Conservation (phyloP, 2,113 vertebrate species). For the Callocephalon fimbriatum region DNA sequence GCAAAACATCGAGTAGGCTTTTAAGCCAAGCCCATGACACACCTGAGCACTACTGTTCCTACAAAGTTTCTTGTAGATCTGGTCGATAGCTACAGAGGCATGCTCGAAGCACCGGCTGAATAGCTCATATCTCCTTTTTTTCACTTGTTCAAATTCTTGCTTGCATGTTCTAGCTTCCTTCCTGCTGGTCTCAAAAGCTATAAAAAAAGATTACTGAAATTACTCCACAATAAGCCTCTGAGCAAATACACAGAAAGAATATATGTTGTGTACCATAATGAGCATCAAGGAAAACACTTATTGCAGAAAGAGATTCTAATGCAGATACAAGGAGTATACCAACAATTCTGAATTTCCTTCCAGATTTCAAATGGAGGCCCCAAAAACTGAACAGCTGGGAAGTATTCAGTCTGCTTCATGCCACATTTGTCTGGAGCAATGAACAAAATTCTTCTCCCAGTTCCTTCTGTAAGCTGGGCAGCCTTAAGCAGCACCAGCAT, state of each 20-base stretch:
- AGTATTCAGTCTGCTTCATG: background rate
- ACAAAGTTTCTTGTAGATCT: slow-evolving; percentile 94
- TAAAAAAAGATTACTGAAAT: background rate
- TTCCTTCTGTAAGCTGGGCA: background rate
- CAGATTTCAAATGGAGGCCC: background rate
- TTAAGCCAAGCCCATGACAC: background rate
- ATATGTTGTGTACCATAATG: background rate
- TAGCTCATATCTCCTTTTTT: slow-evolving; percentile 81
- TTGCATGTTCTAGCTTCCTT: slow-evolving; percentile 78
- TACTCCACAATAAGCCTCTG: background rate
- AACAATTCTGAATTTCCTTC: background rate
- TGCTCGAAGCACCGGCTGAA: slow-evolving; percentile 93
- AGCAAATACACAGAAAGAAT: background rate
- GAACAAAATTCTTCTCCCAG: background rate
- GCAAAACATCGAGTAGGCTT: background rate
- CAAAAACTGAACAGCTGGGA: background rate
- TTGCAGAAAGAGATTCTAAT: background rate
- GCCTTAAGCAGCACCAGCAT: background rate
- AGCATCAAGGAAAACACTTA: background rate
- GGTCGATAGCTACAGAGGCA: slow-evolving; percentile 85
- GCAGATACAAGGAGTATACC: background rate
- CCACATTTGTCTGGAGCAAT: background rate
- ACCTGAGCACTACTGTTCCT: slow-evolving; percentile 93
- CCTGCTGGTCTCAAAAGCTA: slow-evolving; percentile 90
- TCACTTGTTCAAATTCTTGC: slow-evolving; percentile 89